A percentile compares a stretch with the other conserved stretches of the same genome.
phyloP scores from a whole-genome alignment of 2,888 invertebrate species.

The Parnassius apollo region DNA sequence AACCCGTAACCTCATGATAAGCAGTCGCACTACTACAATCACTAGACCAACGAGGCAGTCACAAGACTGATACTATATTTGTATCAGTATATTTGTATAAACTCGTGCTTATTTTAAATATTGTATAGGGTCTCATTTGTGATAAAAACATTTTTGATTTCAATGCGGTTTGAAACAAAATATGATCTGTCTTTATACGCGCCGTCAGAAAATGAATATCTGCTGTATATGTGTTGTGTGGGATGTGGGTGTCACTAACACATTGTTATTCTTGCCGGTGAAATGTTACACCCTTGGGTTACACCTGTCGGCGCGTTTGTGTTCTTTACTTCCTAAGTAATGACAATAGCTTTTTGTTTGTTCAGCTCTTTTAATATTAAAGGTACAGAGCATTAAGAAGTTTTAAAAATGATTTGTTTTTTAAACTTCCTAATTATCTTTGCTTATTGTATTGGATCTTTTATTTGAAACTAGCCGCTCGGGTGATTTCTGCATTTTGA shows the following conservation, averaged over 20 bases:
- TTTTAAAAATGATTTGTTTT: not conserved
- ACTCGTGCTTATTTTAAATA: no score
- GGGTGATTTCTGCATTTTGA: no score
- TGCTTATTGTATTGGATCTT: no score
- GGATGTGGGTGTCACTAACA: constrained; percentile 7
- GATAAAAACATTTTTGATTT: constrained; percentile 2
- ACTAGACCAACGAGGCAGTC: no score
- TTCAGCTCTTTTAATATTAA: not conserved
- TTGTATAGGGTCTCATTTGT: no score
- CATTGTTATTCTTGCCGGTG: constrained; percentile 10
- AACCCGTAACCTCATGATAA: no score
- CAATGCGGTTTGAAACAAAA: constrained; percentile 4
- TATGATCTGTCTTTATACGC: not conserved
- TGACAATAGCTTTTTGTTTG: constrained; percentile 3
- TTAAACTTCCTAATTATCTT: no score
- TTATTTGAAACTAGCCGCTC: no score
- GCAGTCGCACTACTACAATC: no score
- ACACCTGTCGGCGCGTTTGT: constrained; percentile 14
- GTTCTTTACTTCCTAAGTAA: constrained; percentile 12
- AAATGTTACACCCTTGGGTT: constrained; percentile 14
- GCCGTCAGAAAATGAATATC: constrained; percentile 4
- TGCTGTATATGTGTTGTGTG: constrained; percentile 1
- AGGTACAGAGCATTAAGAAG: not conserved
- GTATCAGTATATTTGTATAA: no score
- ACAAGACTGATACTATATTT: no score